Base-by-base conservation (phyloP, 2,888 invertebrate genomes). In the Cistogaster globosa region DNA sequence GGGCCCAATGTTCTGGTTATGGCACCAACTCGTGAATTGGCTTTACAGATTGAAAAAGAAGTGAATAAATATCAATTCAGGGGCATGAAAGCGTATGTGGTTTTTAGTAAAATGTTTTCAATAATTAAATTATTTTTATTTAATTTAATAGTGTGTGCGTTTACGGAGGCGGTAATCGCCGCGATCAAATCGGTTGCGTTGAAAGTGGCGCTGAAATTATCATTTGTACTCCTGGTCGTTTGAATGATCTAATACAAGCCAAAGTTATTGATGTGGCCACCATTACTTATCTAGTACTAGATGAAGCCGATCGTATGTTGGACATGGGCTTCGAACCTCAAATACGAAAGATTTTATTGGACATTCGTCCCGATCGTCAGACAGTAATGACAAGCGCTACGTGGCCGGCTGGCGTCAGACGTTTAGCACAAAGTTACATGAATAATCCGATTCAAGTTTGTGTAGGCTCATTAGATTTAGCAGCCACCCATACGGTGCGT, bases 321-420 rank as follows among this genome's bases (percentile, higher is more conserved):
- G 97, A 97, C 88, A 96, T 97, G 96, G 97, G 97, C 20, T 97
- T 97, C 90, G 97, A 97, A 89, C 97, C 97, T 4, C 97, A 95
- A 94, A 99, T 99, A 87, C 95, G 97, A 53, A 96, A 96, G 90
- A 95, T 96, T 16, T 93, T 98, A 87, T 93, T 96, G 81, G 95
- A 96, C 89, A 95, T 98, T 26, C 94, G 97, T 74, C 97, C 98
- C 9, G 97, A 97, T 90, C 93, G 98, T 74, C 98, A 99, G 91
- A 98, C 98, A n/a, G 95, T 98, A 0, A 98, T 99, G 98, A 99
- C 98, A 0, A 97, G 97, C 90, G 99, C 99, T 16, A 99, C 99
- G 0, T 99, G 98, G 99, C 98, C 98, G 0, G 93, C 94, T 72
- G 97, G 96, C 57, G 98, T 99, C 1, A 94, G 98, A 18, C 94